These are phyloP conservation scores for Arizona elegans DNA, from an alignment of 2,113 vertebrate species.

Conservation along the genomic window DNA sequence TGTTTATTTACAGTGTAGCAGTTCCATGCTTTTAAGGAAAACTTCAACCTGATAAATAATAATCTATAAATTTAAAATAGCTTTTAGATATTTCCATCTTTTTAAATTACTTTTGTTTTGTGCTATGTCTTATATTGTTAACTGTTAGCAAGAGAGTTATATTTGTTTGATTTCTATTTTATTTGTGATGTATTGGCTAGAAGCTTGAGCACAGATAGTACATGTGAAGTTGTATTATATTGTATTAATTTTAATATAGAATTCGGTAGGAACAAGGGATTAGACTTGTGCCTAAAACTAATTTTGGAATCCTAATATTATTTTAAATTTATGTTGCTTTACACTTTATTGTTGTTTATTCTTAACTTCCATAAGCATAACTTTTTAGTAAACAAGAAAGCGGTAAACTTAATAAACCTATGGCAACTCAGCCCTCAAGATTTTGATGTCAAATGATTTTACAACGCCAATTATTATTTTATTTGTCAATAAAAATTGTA, in stretches of 20 bases:
- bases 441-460: background rate
- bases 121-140: background rate
- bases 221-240: background rate
- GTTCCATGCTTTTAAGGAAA: conserved; percentile 20
- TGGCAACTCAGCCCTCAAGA: background rate
- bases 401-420: background rate
- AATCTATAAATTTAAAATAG: background rate
- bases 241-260: background rate
- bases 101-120: background rate
- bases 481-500: background rate
- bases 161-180: background rate
- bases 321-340: background rate
- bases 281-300: background rate
- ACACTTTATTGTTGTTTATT: background rate
- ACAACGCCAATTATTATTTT: background rate
- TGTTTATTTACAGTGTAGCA: background rate
- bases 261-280: background rate
- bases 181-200: background rate
- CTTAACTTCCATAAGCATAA: background rate
- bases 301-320: background rate
- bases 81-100: background rate
- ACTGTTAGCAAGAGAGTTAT: background rate
- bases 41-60: background rate
- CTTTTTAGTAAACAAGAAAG: background rate
- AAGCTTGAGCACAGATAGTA: background rate